Conservation (phyloP, 1,140 invertebrate genomes). For the Cheumatopsyche charites region DNA sequence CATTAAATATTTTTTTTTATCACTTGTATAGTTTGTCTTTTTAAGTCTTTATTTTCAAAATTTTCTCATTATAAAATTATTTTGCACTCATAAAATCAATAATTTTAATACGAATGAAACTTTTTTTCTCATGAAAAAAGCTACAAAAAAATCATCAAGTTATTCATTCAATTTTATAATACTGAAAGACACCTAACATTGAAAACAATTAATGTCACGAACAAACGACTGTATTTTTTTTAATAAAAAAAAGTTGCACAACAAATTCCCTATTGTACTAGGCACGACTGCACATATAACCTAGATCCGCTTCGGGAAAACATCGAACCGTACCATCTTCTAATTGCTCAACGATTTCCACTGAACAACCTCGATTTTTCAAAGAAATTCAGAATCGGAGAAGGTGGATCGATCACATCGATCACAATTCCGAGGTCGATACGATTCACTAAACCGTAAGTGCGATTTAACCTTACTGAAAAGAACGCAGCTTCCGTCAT, state of each 20-base stretch:
- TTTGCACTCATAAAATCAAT: too few species aligned
- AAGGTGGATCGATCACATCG: background rate
- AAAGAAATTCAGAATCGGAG: constrained; percentile 1
- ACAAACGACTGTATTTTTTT: background rate
- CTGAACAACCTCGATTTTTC: background rate
- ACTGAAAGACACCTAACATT: background rate
- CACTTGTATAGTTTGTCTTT: too few species aligned
- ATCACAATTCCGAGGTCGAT: constrained; percentile 1
- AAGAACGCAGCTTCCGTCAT: constrained; percentile 1
- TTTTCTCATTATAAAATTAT: too few species aligned
- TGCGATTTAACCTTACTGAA: constrained; percentile 4
- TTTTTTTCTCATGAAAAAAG: too few species aligned
- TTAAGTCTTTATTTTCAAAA: too few species aligned
- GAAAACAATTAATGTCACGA: background rate
- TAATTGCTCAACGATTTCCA: background rate
- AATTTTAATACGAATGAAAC: too few species aligned
- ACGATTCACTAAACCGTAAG: background rate
- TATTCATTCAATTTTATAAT: background rate
- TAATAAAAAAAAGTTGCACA: background rate
- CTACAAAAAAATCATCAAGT: too few species aligned
- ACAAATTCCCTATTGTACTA: constrained; percentile 1
- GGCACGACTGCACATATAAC: background rate
- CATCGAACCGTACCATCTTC: background rate
- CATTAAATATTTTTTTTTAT: too few species aligned
- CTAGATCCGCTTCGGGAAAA: too few species aligned